Evolutionary conservation across 2,113 vertebrate genomes (phyloP).

Genomic region (Stictonetta naevosa): DNA sequence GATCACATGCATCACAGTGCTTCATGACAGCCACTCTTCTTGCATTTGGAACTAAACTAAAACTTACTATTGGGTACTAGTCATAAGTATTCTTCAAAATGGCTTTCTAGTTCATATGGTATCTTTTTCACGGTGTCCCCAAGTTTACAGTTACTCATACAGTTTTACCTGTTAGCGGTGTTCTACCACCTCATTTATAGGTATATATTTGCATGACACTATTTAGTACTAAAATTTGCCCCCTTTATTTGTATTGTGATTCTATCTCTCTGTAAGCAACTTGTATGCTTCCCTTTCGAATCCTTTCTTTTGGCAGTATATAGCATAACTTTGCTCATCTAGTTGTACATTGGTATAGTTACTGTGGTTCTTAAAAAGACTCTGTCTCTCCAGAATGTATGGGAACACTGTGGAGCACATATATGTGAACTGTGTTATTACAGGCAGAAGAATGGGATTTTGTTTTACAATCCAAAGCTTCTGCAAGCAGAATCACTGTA

Average conservation of each 20-base stretch:
- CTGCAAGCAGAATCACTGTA: background rate
- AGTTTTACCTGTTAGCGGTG: background rate
- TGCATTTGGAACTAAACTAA: background rate
- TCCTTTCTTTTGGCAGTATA: background rate
- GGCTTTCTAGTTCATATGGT: background rate
- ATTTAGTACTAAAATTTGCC: background rate
- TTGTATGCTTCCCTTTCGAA: background rate
- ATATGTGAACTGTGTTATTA: background rate
- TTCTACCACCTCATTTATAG: background rate
- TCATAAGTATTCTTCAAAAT: background rate
- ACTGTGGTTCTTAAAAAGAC: background rate
- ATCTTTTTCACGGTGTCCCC: background rate
- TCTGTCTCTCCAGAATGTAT: fast-evolving
- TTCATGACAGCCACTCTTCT: background rate
- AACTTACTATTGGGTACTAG: background rate
- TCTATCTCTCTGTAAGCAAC: background rate
- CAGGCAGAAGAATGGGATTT: background rate
- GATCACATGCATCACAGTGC: background rate
- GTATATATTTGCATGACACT: background rate
- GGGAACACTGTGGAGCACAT: background rate
- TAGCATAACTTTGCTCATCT: background rate
- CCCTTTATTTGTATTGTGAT: background rate
- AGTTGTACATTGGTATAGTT: background rate
- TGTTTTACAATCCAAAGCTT: background rate
- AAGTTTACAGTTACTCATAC: background rate